phyloP scores from a whole-genome alignment of 2,888 invertebrate genomes.

The Lochmaea capreae region DNA sequence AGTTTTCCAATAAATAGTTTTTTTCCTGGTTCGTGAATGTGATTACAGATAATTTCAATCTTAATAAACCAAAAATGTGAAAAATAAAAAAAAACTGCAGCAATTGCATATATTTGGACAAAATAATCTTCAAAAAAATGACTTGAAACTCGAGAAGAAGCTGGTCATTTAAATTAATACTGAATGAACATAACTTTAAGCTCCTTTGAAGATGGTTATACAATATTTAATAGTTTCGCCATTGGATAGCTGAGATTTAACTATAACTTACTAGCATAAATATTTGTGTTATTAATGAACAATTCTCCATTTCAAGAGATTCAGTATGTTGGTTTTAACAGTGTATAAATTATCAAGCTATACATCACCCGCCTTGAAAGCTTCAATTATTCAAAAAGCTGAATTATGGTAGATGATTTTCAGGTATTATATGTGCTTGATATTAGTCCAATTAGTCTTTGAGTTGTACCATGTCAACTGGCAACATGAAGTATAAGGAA shows the following conservation, averaged over 20 bases:
- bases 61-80: too few relatives aligned
- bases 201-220: too few relatives aligned
- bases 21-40: too few relatives aligned
- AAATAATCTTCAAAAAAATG: too few relatives aligned
- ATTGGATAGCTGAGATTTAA: background rate
- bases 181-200: too few relatives aligned
- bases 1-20: too few relatives aligned
- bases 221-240: background rate
- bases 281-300: slow-evolving; percentile 9
- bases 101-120: too few relatives aligned
- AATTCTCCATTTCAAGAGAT: background rate
- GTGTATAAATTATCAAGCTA: slow-evolving; percentile 24
- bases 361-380: slow-evolving; percentile 9
- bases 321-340: slow-evolving; percentile 24
- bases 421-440: slow-evolving; percentile 19
- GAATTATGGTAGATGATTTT: slow-evolving; percentile 16
- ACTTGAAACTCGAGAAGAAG: too few relatives aligned
- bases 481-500: background rate
- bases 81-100: too few relatives aligned
- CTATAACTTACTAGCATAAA: background rate
- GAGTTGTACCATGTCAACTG: slow-evolving; percentile 10
- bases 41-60: too few relatives aligned
- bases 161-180: too few relatives aligned
- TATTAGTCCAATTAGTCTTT: slow-evolving; percentile 15
- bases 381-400: slow-evolving; percentile 24